phyloP scores from a whole-genome alignment of 1,140 invertebrate species.

The Bursaphelenchus mucronatus region DNA sequence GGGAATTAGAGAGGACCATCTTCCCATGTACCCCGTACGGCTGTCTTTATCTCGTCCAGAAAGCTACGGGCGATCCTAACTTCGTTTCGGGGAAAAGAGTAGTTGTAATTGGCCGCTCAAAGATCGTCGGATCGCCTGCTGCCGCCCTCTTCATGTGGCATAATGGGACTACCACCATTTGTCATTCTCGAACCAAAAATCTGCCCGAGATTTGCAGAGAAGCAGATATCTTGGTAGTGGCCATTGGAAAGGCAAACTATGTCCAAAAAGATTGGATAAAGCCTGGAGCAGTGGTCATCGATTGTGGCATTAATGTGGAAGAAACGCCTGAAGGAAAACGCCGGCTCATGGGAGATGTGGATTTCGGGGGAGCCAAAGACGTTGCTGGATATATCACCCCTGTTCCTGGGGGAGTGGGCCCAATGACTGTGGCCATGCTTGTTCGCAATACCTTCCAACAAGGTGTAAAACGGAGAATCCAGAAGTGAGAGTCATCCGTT shows the following conservation, averaged over 20 bases:
- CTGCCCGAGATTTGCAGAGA: constrained; percentile 57
- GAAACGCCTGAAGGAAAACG: constrained; percentile 68
- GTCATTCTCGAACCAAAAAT: constrained; percentile 79
- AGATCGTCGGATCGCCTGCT: constrained; percentile 92
- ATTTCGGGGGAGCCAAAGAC: constrained; percentile 73
- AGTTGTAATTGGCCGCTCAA: constrained; percentile 90
- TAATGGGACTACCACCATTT: constrained; percentile 72
- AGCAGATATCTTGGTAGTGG: constrained; percentile 94
- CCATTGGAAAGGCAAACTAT: constrained; percentile 81
- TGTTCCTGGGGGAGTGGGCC: constrained; percentile 94
- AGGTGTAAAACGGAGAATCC: constrained; percentile 54
- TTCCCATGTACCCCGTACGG: constrained; percentile 59
- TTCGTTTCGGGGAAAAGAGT: constrained; percentile 77
- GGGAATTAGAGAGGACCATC: constrained; percentile 50
- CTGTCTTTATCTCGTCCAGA: constrained; percentile 56
- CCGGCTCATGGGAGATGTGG: constrained; percentile 85
- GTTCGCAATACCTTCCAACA: constrained; percentile 84
- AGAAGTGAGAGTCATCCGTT: too few species aligned
- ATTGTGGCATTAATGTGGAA: constrained; percentile 94
- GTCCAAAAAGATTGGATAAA: constrained; percentile 95
- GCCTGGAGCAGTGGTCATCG: constrained; percentile 95
- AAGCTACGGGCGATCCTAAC: constrained; percentile 49
- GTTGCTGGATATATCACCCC: constrained; percentile 86
- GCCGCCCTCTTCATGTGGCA: constrained; percentile 91
- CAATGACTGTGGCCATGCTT: constrained; percentile 97